Conservation (phyloP, 2,888 invertebrate species). For the Sceliomorpha sp. region DNA sequence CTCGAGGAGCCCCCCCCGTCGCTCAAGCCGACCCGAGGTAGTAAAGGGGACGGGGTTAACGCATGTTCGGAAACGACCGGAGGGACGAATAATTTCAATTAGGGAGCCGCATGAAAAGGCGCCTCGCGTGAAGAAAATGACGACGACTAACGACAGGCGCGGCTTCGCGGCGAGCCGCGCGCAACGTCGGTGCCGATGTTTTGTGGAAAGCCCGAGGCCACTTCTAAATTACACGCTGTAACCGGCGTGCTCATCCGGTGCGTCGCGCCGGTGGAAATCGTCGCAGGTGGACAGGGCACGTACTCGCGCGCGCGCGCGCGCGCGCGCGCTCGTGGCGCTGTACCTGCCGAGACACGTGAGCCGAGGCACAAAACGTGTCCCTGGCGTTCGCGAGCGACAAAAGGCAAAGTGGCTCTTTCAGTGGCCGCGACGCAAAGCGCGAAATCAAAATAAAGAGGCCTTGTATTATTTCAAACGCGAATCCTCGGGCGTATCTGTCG, state of each 20-base stretch:
- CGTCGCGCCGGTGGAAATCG: conserved; percentile 23
- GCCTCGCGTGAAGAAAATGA: conserved; percentile 61
- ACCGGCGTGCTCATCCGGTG: conserved; percentile 44
- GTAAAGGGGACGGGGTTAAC: too few species aligned
- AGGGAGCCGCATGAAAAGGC: conserved; percentile 33
- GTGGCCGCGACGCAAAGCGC: conserved; percentile 68
- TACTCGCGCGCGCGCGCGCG: neutral
- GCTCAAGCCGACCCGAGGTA: too few species aligned
- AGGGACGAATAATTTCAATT: too few species aligned
- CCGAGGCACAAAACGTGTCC: conserved; percentile 4
- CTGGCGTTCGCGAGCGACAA: conserved; percentile 61
- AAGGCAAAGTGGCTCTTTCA: conserved; percentile 75
- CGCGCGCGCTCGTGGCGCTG: conserved; percentile 8
- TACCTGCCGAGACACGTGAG: neutral
- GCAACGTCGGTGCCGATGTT: conserved; percentile 60
- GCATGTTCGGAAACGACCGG: too few species aligned
- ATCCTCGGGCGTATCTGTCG: conserved; percentile 44
- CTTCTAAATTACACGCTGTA: conserved; percentile 58
- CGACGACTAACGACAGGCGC: conserved; percentile 60
- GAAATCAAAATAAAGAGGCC: conserved; percentile 68
- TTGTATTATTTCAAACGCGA: conserved; percentile 67
- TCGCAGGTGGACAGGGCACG: conserved; percentile 5
- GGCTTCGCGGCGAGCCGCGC: conserved; percentile 29
- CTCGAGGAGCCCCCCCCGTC: too few species aligned
- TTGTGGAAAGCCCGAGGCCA: conserved; percentile 61